Evolutionary conservation across 1,140 invertebrate species (phyloP).

Genomic region (Zaprionus ornatus): DNA sequence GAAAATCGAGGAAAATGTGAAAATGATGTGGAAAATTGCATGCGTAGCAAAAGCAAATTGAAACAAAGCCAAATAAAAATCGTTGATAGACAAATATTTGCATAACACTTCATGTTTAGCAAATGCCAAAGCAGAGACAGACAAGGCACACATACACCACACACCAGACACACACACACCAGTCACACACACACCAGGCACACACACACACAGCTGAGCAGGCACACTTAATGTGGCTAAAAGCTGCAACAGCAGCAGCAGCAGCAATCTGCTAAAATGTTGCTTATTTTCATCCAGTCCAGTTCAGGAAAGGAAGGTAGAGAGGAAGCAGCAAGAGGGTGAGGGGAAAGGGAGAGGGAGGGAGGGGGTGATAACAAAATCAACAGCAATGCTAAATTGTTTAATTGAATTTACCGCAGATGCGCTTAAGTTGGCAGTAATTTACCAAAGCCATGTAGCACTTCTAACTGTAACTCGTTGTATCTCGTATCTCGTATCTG

Average conservation of each 20-base stretch:
- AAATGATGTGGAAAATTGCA: conserved; percentile 40
- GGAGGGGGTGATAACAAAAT: conserved; percentile 57
- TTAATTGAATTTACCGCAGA: conserved; percentile 82
- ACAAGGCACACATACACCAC: conserved; percentile 28
- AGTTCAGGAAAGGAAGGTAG: background rate
- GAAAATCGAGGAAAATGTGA: background rate
- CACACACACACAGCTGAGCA: conserved; percentile 23
- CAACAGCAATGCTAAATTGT: conserved; percentile 78
- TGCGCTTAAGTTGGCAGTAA: conserved; percentile 80
- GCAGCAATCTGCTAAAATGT: conserved; percentile 58
- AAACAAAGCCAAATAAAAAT: conserved; percentile 59
- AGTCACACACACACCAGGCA: conserved; percentile 20
- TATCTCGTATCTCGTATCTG: conserved; percentile 8
- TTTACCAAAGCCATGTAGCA: conserved; percentile 70
- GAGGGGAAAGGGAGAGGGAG: background rate
- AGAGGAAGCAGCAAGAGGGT: background rate
- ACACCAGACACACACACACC: conserved; percentile 23
- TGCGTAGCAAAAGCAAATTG: conserved; percentile 33
- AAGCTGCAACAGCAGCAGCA: conserved; percentile 45
- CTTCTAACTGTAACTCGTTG: conserved; percentile 50
- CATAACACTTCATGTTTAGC: conserved; percentile 77
- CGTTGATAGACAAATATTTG: conserved; percentile 72
- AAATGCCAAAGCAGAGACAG: conserved; percentile 56
- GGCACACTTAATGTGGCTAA: conserved; percentile 51
- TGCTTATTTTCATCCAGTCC: conserved; percentile 52